Conservation (phyloP, 2,797 vertebrate genomes). For the Enteromius fasciolatus region DNA sequence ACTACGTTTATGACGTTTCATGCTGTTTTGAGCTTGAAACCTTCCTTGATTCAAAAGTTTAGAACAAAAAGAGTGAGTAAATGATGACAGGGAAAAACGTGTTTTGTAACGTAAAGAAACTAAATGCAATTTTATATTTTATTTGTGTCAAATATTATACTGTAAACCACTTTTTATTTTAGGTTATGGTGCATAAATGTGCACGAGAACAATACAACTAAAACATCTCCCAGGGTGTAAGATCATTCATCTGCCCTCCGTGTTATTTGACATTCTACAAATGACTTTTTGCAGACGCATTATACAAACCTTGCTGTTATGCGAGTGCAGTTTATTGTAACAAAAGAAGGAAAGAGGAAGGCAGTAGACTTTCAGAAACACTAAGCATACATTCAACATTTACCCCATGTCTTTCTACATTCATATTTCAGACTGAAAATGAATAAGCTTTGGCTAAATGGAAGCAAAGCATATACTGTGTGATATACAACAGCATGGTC, state of each 20-base stretch:
- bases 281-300: conserved; percentile 8
- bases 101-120: not conserved
- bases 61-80: not conserved
- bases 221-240: conserved; percentile 1
- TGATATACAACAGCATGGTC: not conserved
- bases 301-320: conserved; percentile 9
- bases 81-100: not conserved
- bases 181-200: not conserved
- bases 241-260: not conserved
- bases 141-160: conserved; percentile 2
- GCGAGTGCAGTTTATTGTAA: conserved; percentile 21
- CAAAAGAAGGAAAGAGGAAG: conserved; percentile 14
- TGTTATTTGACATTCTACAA: conserved; percentile 23
- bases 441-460: not conserved
- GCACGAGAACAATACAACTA: not conserved
- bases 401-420: conserved; percentile 2
- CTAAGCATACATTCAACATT: not conserved
- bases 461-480: not conserved
- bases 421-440: conserved; percentile 6
- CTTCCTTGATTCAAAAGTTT: not conserved
- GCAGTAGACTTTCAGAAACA: not conserved
- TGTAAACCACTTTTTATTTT: conserved; percentile 1
- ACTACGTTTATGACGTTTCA: not conserved
- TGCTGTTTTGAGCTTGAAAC: not conserved
- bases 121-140: not conserved